These are phyloP conservation scores for Andrena bucephala DNA, from an alignment of 2,888 invertebrate genomes.

Conservation along the genomic window DNA sequence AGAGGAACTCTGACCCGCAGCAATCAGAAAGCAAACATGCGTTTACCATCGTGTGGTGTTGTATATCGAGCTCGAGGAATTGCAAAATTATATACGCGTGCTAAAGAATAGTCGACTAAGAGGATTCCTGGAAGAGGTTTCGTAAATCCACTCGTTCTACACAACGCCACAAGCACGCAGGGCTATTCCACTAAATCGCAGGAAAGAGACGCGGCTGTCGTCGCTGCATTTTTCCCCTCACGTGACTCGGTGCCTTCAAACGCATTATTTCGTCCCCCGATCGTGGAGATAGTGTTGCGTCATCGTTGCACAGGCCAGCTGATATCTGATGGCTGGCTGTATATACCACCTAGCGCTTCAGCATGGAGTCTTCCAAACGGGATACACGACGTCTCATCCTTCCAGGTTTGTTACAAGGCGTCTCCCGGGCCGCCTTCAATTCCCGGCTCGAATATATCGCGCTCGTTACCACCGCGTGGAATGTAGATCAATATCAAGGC, in stretches of 20 bases:
- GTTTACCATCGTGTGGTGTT: no score
- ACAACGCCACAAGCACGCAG: background rate
- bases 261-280: slow-evolving; percentile 51
- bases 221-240: slow-evolving; percentile 35
- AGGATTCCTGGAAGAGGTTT: background rate
- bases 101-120: background rate
- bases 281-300: slow-evolving; percentile 63
- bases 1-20: no score
- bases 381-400: slow-evolving; percentile 37
- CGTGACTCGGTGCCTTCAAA: slow-evolving; percentile 46
- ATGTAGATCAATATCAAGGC: slow-evolving; percentile 40
- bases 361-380: slow-evolving; percentile 37
- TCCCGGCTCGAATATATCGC: slow-evolving; percentile 3
- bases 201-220: slow-evolving; percentile 11
- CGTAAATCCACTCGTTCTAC: background rate
- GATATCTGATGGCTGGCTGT: slow-evolving; percentile 63
- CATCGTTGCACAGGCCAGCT: slow-evolving; percentile 60
- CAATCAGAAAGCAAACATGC: no score
- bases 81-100: background rate
- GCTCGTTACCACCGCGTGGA: background rate
- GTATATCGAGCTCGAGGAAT: background rate
- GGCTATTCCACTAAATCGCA: slow-evolving; percentile 14
- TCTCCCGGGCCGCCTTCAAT: slow-evolving; percentile 36
- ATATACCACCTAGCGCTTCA: slow-evolving; percentile 27
- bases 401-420: slow-evolving; percentile 39